Evolutionary conservation across 2,888 invertebrate genomes (phyloP).

Genomic region (Stenodema calcarata): DNA sequence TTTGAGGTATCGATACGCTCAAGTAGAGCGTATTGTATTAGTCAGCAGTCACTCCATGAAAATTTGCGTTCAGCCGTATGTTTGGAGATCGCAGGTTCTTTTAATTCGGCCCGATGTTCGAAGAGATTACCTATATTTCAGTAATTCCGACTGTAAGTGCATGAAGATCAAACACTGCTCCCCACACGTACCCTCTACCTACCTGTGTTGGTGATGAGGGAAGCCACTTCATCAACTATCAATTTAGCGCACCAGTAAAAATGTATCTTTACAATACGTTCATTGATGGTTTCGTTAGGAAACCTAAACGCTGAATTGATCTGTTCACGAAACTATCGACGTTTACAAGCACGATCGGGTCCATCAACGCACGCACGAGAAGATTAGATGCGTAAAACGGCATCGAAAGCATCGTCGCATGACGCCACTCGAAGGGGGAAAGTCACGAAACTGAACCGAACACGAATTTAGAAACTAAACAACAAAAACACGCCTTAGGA

Average conservation of each 20-base stretch:
- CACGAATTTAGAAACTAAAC: neutral
- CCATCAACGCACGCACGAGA: neutral
- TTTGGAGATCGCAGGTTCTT: no score
- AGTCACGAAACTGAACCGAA: neutral
- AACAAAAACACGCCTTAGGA: neutral
- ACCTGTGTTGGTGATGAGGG: no score
- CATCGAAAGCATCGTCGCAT: neutral
- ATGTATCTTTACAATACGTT: neutral
- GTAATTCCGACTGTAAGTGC: no score
- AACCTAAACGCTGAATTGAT: neutral
- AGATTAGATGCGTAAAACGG: neutral
- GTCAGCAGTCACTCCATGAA: no score
- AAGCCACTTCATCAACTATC: neutral
- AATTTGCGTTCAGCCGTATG: no score
- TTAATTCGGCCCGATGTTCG: no score
- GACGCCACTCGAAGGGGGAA: neutral
- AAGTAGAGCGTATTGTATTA: no score
- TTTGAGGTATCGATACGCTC: no score
- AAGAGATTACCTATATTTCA: no score
- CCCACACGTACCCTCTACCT: no score
- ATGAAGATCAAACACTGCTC: no score
- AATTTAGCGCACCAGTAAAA: no score
- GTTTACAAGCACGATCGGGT: neutral
- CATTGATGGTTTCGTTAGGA: neutral
- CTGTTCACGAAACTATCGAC: neutral